Base-by-base conservation (phyloP, 1,140 invertebrate species). In the Sinella curviseta region DNA sequence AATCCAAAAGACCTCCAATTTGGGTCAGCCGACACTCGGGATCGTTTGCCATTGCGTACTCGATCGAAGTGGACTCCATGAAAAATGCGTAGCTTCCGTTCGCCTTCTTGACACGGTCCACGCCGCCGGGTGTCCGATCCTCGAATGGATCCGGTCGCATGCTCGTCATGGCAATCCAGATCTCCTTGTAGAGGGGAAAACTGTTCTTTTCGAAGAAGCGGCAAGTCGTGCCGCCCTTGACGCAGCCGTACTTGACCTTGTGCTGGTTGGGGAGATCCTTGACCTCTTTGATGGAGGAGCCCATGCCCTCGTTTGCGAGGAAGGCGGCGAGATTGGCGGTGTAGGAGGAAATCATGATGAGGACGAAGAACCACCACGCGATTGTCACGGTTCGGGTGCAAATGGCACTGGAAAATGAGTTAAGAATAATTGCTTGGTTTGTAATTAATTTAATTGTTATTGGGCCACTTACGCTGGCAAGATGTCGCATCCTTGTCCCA, bases 341-440 rank as follows among this genome's bases (percentile, higher is more conserved):
- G 88, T 99, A 99, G 0, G 96, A 98, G 17, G 96, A 98, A 85
- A 99, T 98, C 92, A 99, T 97, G 84, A 99, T 98, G 24, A 99
- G 89, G 0, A 95, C 97, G 88, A 98, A 98, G 87, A 98, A 97
- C 96, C 96, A 98, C 96, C 96, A 98, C 90, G 57, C 16, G 3
- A 95, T 96, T 1, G 92, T 92, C 12, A 28, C 26, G 8, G 26
- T 74, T 67, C 70, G 20, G 57, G 65, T 54, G 60, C 54, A 24
- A 75, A 54, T 55, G 16, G 31, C 77, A 55, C 34, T 33, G 57
- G 24, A 65, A 65, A 12, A 17, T 16, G 20, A 48, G 8, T 48
- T n/a, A n/a, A n/a, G n/a, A n/a, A n/a, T 48, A 48, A 48, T 48
- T 48, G 8, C 20, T 48, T 48, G 20, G 20, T 48, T 12, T 48